Evolutionary conservation across 37 sponge, comb jelly and placozoan genomes (phyloP).

Genomic region (Ephydatia muelleri): DNA sequence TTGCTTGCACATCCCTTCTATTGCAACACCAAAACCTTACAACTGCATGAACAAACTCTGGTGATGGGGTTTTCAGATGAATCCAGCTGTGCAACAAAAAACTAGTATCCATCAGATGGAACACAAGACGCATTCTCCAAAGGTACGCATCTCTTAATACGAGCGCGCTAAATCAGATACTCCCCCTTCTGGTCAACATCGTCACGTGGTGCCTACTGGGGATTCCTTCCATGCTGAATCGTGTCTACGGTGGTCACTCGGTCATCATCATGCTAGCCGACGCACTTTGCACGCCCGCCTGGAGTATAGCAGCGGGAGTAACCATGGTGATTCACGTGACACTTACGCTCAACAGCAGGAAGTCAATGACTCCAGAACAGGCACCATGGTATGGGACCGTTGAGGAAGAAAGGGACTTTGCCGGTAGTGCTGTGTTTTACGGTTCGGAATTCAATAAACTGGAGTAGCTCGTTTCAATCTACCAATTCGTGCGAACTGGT

Average conservation of each 20-base stretch:
- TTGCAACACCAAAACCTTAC: too few species aligned
- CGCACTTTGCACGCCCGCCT: neutral
- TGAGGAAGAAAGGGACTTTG: neutral
- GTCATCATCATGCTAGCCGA: neutral
- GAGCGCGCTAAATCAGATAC: neutral
- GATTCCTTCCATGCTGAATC: neutral
- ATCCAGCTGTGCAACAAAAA: too few species aligned
- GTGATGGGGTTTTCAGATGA: too few species aligned
- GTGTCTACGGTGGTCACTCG: neutral
- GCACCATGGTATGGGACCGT: neutral
- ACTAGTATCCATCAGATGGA: too few species aligned
- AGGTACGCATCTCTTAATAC: neutral
- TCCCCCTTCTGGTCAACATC: neutral
- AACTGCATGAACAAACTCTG: too few species aligned
- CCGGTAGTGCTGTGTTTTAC: neutral
- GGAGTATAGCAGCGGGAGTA: neutral
- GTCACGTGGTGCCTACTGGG: neutral
- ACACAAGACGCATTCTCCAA: too few species aligned
- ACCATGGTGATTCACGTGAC: neutral
- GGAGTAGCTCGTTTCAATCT: neutral
- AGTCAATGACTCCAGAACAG: neutral
- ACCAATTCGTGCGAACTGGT: conserved; percentile 5
- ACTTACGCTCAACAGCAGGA: neutral
- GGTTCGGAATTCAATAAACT: neutral
- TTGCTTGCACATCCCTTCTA: too few species aligned